phyloP scores from a whole-genome alignment of 2,113 vertebrate species.

The Paradisaea rubra region DNA sequence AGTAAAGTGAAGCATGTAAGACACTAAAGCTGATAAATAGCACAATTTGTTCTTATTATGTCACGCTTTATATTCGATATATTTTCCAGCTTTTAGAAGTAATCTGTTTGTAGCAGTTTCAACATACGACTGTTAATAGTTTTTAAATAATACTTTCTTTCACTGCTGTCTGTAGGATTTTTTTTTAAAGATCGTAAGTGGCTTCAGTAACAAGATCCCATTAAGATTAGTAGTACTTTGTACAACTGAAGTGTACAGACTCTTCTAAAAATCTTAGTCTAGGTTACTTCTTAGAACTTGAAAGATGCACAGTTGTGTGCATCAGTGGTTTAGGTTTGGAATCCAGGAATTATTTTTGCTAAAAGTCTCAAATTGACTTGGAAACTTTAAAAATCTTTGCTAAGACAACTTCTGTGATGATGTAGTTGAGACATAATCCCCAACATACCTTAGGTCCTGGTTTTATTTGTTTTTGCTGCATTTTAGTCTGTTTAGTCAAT shows the following conservation, averaged over 20 bases:
- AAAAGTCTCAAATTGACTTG: background rate
- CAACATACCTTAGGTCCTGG: background rate
- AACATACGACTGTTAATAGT: background rate
- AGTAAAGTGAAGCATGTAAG: background rate
- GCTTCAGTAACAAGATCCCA: background rate
- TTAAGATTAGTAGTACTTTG: background rate
- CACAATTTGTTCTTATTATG: background rate
- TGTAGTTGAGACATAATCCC: background rate
- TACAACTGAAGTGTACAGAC: background rate
- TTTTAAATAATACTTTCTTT: background rate
- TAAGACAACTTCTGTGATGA: background rate
- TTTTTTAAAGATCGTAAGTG: background rate
- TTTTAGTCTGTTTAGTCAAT: background rate
- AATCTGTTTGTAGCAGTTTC: background rate
- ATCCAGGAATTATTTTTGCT: background rate
- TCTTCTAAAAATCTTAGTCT: background rate
- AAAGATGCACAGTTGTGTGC: background rate
- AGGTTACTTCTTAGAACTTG: background rate
- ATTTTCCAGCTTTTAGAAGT: background rate
- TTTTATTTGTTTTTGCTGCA: background rate
- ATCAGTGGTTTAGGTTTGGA: background rate
- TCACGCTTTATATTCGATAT: background rate
- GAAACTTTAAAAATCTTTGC: background rate
- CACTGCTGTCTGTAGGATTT: background rate
- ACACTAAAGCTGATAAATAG: background rate